Conservation (phyloP, 2,113 vertebrate genomes). For the Varanus komodoensis region DNA sequence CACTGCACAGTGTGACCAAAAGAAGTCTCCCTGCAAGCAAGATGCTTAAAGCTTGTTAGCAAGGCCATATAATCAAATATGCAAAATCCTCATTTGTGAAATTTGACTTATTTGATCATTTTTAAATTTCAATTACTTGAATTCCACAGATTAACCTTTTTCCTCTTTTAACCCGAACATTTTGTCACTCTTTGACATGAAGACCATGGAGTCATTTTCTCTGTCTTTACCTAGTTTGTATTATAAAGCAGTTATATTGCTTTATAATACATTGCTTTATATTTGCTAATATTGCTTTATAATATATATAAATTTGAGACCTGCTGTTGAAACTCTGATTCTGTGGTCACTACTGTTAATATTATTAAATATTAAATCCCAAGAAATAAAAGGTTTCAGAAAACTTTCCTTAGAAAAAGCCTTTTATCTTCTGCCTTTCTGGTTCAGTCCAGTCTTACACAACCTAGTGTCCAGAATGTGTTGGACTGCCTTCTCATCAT, state of each 20-base stretch:
- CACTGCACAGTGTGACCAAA: not conserved
- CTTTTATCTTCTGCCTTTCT: not conserved
- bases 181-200: not conserved
- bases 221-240: not conserved
- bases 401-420: not conserved
- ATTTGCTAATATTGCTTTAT: no score
- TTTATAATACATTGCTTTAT: no score
- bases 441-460: not conserved
- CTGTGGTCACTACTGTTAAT: not conserved
- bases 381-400: not conserved
- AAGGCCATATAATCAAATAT: not conserved
- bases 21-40: not conserved
- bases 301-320: not conserved
- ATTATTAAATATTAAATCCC: not conserved
- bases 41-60: not conserved
- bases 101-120: not conserved
- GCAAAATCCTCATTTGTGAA: no score
- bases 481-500: no score
- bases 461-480: not conserved
- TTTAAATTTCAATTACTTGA: not conserved
- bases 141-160: not conserved
- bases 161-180: not conserved
- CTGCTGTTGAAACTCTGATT: not conserved
- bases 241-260: not conserved
- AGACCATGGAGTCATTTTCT: not conserved